Base-by-base conservation (phyloP, 92 coral and sea anemone genomes). In the Anthopleura xanthogrammica region DNA sequence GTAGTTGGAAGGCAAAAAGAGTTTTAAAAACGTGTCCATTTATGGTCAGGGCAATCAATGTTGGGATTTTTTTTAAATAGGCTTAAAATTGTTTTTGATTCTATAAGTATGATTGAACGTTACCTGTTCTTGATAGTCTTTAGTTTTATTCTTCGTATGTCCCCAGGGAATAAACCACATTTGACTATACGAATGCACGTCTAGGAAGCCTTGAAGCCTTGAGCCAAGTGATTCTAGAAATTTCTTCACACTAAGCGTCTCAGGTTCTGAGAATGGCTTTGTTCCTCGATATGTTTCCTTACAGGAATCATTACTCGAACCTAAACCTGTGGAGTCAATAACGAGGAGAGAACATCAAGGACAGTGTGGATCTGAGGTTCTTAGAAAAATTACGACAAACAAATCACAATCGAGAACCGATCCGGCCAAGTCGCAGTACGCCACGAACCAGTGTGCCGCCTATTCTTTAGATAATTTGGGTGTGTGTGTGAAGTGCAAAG, bases 91-190 rank as follows among this genome's bases (percentile, higher is more conserved):
- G 36, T 29, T 29, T 29, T 29, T 29, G 36, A 29, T 29, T 29
- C 29, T 1, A 7, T 2, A 20, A 19, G 19, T 7, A 1, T 2
- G 17, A 24, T 2, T 24, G 24, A 24, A 68, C 1, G 17, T 58
- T 29, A 92, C 98, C 92, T 89, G 68, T 52, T 94, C 95, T 1
- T 85, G 77, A 62, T 83, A 71, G 54, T 91, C 95, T n/a, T 77
- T 66, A 5, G 87, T 74, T 1, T 24, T 46, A 6, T 83, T 60
- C 77, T 81, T 79, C 41, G 90, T 91, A 52, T 89, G 88, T 62
- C 98, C 94, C 95, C 95, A 94, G 16, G 98, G 98, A 79, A 86
- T 87, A 91, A 92, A 87, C 88, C 90, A 81, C 83, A 94, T 83
- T 78, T 94, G 93, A 41, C 98, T 86, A 54, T 94, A 94, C 2